Conservation (phyloP, 1,140 invertebrate species). For the Hirudo medicinalis region DNA sequence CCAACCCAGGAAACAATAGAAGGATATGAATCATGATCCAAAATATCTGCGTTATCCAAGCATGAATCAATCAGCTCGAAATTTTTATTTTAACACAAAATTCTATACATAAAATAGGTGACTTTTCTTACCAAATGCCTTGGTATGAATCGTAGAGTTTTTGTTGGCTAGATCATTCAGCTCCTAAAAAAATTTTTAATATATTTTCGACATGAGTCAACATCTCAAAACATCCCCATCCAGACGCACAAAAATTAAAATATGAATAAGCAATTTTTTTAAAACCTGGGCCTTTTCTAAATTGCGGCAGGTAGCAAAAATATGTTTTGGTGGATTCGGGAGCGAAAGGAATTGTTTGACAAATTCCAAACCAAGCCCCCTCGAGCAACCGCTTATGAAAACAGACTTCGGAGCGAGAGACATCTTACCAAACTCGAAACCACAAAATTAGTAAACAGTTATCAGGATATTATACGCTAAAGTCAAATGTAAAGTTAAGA, state of each 20-base stretch:
- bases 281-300: constrained; percentile 50
- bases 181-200: constrained; percentile 16
- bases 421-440: too few species aligned
- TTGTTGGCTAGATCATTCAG: constrained; percentile 17
- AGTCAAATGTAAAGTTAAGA: too few species aligned
- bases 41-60: neutral
- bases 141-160: constrained; percentile 14
- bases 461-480: too few species aligned
- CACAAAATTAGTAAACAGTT: too few species aligned
- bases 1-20: constrained; percentile 23
- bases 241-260: neutral
- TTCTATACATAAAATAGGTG: neutral
- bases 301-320: constrained; percentile 62
- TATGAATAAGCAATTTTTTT: neutral
- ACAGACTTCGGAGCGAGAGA: constrained; percentile 36
- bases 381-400: constrained; percentile 72
- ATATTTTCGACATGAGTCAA: neutral
- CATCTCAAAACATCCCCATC: neutral
- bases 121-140: constrained; percentile 14
- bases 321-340: constrained; percentile 46
- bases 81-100: neutral
- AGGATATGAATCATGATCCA: constrained; percentile 10
- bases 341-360: constrained; percentile 52
- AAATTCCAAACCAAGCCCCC: constrained; percentile 70
- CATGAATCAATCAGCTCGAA: neutral